Evolutionary conservation across 2,797 vertebrate genomes (phyloP).

Genomic region (Poecilia picta): DNA sequence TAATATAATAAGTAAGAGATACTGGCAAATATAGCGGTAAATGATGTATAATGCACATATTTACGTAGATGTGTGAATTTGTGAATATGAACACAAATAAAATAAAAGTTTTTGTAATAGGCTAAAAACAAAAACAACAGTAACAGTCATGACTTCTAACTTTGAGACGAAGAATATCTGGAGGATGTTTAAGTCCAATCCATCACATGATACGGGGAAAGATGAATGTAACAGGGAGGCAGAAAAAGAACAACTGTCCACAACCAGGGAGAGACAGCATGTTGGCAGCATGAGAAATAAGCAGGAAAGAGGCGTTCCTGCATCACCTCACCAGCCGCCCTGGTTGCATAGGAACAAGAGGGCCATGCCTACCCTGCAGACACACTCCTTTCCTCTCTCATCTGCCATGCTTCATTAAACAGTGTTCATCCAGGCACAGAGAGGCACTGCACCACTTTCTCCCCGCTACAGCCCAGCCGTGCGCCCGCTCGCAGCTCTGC

Average conservation of each 20-base stretch:
- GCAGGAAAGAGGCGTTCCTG: conserved; percentile 70
- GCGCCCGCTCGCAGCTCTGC: conserved; percentile 60
- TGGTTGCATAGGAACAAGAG: conserved; percentile 81
- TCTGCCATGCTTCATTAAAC: conserved; percentile 82
- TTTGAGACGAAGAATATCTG: conserved; percentile 9
- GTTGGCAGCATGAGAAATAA: conserved; percentile 74
- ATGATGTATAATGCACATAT: neutral
- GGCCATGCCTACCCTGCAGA: conserved; percentile 80
- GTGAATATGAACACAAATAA: neutral
- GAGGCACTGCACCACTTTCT: conserved; percentile 78
- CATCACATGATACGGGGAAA: conserved; percentile 21
- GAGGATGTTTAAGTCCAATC: conserved; percentile 21
- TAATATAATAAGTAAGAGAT: neutral
- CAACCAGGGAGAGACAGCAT: conserved; percentile 50
- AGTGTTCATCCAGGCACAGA: conserved; percentile 80
- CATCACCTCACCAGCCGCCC: conserved; percentile 78
- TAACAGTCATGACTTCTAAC: neutral
- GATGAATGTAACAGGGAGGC: conserved; percentile 16
- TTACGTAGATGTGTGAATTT: neutral
- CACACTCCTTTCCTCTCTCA: conserved; percentile 78
- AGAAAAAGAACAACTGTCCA: conserved; percentile 45
- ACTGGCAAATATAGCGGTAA: neutral
- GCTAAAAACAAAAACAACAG: neutral
- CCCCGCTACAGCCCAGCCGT: conserved; percentile 63
- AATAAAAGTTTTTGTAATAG: neutral